phyloP scores from a whole-genome alignment of 2,797 vertebrate genomes.

The Brachyrhaphis roseni region DNA sequence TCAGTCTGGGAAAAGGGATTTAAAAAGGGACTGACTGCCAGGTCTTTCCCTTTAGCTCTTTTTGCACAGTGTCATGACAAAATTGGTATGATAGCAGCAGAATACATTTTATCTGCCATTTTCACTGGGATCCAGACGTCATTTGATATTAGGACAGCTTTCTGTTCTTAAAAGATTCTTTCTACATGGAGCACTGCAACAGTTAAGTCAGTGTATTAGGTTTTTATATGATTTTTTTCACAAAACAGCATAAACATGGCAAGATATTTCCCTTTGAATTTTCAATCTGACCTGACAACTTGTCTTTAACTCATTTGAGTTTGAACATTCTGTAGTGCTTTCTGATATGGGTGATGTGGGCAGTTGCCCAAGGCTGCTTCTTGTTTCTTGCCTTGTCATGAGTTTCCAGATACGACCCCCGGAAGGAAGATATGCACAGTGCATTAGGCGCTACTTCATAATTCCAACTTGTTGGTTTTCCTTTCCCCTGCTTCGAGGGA shows the following conservation, averaged over 20 bases:
- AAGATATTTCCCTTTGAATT: constrained; percentile 28
- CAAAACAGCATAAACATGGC: constrained; percentile 5
- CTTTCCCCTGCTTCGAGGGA: too few relatives aligned
- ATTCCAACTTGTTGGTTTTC: too few relatives aligned
- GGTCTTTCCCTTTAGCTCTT: constrained; percentile 36
- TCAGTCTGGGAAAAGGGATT: constrained; percentile 51
- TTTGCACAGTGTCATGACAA: constrained; percentile 33
- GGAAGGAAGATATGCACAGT: too few relatives aligned
- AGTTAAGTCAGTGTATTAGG: constrained; percentile 41
- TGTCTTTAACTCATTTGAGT: constrained; percentile 18
- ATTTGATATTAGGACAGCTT: constrained; percentile 48
- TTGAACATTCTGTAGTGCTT: constrained; percentile 7
- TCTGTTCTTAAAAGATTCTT: constrained; percentile 53
- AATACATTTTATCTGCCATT: constrained; percentile 41
- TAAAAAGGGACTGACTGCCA: constrained; percentile 41
- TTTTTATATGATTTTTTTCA: constrained; percentile 25
- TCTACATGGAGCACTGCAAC: constrained; percentile 31
- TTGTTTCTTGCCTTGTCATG: too few relatives aligned
- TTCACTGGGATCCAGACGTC: constrained; percentile 34
- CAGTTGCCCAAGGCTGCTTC: too few relatives aligned
- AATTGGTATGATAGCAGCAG: constrained; percentile 34
- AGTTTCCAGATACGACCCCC: too few relatives aligned
- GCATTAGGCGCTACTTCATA: too few relatives aligned
- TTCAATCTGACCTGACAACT: constrained; percentile 44
- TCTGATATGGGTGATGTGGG: neutral